Conservation (phyloP, 1,140 invertebrate genomes). For the Akabosia matsudoensis region DNA sequence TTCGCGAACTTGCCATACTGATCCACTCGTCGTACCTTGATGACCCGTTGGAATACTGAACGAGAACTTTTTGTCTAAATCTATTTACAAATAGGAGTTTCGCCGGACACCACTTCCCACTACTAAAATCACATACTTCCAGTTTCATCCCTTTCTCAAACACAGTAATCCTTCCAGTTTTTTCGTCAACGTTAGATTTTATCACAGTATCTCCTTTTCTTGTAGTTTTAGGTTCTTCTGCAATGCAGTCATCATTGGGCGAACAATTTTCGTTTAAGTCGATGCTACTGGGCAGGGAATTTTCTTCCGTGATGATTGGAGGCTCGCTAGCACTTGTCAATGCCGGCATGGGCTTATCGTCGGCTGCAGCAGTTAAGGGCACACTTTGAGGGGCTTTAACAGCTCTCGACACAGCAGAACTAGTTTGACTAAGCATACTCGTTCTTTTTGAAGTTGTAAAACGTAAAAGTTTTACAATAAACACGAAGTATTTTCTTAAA, state of each 20-base stretch:
- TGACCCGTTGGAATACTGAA: constrained; percentile 80
- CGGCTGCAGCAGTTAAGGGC: background rate
- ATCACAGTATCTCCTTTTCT: constrained; percentile 44
- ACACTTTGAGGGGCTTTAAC: background rate
- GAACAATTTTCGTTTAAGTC: background rate
- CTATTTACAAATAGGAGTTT: constrained; percentile 81
- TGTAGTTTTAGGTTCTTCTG: constrained; percentile 34
- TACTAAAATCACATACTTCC: constrained; percentile 38
- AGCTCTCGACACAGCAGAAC: background rate
- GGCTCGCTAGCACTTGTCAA: background rate
- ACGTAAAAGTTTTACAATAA: no score
- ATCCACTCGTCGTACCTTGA: constrained; percentile 88
- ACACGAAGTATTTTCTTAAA: no score
- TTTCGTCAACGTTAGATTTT: constrained; percentile 43
- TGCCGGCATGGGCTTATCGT: background rate
- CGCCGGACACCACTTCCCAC: constrained; percentile 63
- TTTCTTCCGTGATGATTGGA: background rate
- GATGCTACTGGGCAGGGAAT: background rate
- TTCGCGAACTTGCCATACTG: constrained; percentile 72
- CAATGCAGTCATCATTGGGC: background rate
- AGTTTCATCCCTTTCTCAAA: constrained; percentile 43
- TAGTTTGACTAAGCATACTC: background rate
- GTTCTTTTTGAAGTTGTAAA: constrained; percentile 2
- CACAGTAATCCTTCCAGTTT: constrained; percentile 42
- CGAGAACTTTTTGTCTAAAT: constrained; percentile 76